Evolutionary conservation across 2,113 vertebrate genomes (phyloP), one percentile per base, ranked within the genome.

Genomic region (Sterna hirundo): DNA sequence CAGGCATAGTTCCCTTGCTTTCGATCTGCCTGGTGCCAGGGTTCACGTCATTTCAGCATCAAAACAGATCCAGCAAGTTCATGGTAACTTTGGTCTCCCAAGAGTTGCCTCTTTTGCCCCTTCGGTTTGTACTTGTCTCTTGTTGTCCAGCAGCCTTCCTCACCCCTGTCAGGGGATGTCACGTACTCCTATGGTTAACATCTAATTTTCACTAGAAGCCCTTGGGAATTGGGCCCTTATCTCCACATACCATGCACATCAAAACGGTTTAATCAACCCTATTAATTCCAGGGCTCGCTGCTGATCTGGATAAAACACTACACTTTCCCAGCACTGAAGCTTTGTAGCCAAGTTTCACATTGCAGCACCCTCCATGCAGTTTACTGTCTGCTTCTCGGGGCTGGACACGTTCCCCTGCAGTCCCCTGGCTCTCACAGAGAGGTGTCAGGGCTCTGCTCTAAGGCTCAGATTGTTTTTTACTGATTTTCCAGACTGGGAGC

Each of bases 201-300:
- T 96, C 54, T 79, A 49, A 66, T 97, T 96, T 97, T 91, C 93
- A 70, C 15, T 90, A 68, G 66, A 94, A 94, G 36, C 78, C 32
- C 87, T 61, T 64, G 90, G 91, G 94, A 94, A 82, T 1, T 11
- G 64, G 54, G 42, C 30, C 71, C 81, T 97, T 97, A 95, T 95
- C 94, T 97, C 87, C 86, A 88, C 84, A 96, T 97, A 95, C 94
- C 91, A 88, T 57, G 32, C 64, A 93, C 93, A 96, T 94, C 78
- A 96, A 91, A 91, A 96, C 0, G 12, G 58, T 95, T 96, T 96
- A 93, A 95, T 86, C 93, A 90, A 80, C 68, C 55, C 82, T 91
- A 86, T 93, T 94, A 94, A 91, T 93, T 95, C 87, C 95, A 94
- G 51, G 64, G 64, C n/a, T 95, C 77, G 76, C 64, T 86, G 89